phyloP scores from a whole-genome alignment of 2,113 vertebrate species.

The Noturus placidus region DNA sequence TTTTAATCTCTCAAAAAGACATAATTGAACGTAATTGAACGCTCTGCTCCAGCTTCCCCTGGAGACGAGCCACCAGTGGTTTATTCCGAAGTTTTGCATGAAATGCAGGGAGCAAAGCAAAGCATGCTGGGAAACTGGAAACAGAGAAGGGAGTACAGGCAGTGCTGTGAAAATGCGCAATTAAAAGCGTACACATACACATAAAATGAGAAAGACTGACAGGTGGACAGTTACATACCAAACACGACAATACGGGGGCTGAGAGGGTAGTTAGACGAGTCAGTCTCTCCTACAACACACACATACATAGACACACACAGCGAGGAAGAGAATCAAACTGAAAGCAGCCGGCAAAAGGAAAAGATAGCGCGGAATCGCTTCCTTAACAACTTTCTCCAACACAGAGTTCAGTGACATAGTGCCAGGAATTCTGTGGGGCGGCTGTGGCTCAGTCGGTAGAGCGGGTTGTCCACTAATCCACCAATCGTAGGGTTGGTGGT shows the following conservation, averaged over 20 bases:
- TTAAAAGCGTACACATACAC: not conserved
- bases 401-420: not conserved
- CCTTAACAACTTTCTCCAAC: not conserved
- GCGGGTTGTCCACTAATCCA: too few species aligned
- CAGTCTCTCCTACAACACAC: constrained; percentile 69
- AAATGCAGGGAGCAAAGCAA: constrained; percentile 24
- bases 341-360: constrained; percentile 58
- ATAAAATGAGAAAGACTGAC: not conserved
- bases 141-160: not conserved
- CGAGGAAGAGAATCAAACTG: constrained; percentile 45
- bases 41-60: not conserved
- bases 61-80: not conserved
- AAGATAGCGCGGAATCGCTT: constrained; percentile 59
- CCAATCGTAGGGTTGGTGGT: too few species aligned
- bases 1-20: not conserved
- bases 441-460: too few species aligned
- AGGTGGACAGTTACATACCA: constrained; percentile 69
- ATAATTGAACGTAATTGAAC: not conserved
- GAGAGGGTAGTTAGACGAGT: constrained; percentile 76
- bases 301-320: constrained; percentile 46
- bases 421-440: not conserved
- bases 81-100: not conserved
- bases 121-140: not conserved
- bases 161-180: not conserved
- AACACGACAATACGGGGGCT: constrained; percentile 79